Evolutionary conservation across 1,140 invertebrate genomes (phyloP), one percentile per base, ranked within the genome.

Genomic region (Hypothenemus hampei): DNA sequence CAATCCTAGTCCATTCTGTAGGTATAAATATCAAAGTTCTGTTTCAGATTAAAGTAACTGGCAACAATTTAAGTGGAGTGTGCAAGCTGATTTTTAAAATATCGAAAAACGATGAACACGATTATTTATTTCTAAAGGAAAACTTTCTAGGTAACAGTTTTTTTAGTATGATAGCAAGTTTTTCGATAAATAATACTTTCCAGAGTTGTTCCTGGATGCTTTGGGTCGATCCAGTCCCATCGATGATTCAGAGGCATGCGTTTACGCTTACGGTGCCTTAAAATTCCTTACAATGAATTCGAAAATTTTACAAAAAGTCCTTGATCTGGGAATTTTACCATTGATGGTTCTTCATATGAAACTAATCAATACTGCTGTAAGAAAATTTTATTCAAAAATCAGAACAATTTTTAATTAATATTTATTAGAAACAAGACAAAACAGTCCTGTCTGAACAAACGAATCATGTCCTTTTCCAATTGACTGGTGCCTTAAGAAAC

Each of bases 11-110:
- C 6, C 1, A 37, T 53, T 37, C 21, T 37, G 11, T 33, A 43
- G 20, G 36, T 22, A 45, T 36, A 52, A 52, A 15, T 57, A 16
- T 45, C 36, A 35, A 44, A 24, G 22, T 62, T 26, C 24, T 43
- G 45, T 78, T 78, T 52, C 69, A 91, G 89, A 76, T 92, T 57
- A 79, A 81, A 60, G 86, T 92, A 0, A 87, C 79, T 16, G 87
- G 87, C 50, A 82, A 82, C 59, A 89, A 91, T 72, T 72, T 91
- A 37, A 79, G 84, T 4, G 86, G 84, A n/a, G 86, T 88, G 21
- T 89, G 86, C 65, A 91, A 91, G 72, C 68, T 92, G 11, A 81
- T 91, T 10, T 91, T 91, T 69, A 91, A 90, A 78, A 83, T 92
- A 40, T 84, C 87, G 4, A 80, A 86, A 36, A 84, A 83, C 65